Base-by-base conservation (phyloP, 2,888 invertebrate species). In the Parasteatoda lunata region DNA sequence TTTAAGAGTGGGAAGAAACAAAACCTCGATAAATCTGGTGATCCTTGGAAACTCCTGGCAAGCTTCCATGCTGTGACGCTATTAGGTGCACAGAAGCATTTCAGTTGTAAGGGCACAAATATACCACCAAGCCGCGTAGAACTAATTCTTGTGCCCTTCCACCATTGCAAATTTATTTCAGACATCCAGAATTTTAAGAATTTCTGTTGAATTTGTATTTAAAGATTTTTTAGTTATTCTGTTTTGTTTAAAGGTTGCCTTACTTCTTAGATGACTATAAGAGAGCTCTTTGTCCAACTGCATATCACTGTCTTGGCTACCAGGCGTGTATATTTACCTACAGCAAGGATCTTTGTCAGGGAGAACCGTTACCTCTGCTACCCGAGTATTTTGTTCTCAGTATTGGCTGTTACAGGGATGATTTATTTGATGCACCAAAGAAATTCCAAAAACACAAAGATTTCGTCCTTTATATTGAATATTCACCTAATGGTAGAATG, bases 261-360 rank as follows among this genome's bases (percentile, higher is more conserved):
- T 64, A 30, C 59, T 59, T n/a, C 71, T 13, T 8, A 79, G 79
- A 52, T 48, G 45, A 47, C n/a, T 45, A 64, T 45, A 71, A 45
- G 48, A 49, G 30, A 1, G 52, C 83, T n/a, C 77, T 70, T 1
- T 81, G 81, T 49, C 77, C 77, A 2, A 49, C 68, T n/a, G 7
- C 81, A 13, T 73, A 76, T 13, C 71, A 80, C 64, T 90, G 90
- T 64, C 85, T 90, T 3, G 89, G 89, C 5, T 89, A 89, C 82
- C 89, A 89, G 70, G 90, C 89, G 6, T 90, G 90, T 70, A 72
- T 90, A 6, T 90, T 90, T 77, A 87, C 88, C 45, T 90, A 89
- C 66, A 88, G 89, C 15, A 88, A 80, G 15, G 89, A 90, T 73
- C 89, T 90, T 49, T 90, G 90, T 30, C 85, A 88, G 15, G 77